Evolutionary conservation across 2,888 invertebrate species (phyloP).

Genomic region (Germaria angustata): DNA sequence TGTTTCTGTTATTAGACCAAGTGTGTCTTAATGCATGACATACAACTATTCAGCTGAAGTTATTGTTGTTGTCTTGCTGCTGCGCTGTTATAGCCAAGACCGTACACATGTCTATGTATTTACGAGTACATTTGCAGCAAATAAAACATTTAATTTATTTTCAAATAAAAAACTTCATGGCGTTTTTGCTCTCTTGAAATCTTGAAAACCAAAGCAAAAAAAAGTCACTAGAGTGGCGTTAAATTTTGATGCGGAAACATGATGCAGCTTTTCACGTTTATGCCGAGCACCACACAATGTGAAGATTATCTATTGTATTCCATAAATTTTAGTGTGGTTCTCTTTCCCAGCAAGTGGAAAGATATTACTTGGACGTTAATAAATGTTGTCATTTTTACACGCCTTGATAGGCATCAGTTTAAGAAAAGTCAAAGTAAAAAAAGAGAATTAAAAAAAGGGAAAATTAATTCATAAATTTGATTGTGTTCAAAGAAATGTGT

Average conservation of each 20-base stretch:
- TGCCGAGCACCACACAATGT: background rate
- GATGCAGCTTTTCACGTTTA: conserved; percentile 63
- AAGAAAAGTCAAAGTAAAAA: background rate
- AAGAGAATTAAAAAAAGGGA: background rate
- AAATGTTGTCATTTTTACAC: conserved; percentile 75
- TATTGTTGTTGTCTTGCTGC: background rate
- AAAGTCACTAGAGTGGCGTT: conserved; percentile 34
- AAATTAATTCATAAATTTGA: conserved; percentile 31
- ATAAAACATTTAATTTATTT: conserved; percentile 17
- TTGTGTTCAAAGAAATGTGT: conserved; percentile 69
- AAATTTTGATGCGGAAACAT: conserved; percentile 66
- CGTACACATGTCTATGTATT: no score
- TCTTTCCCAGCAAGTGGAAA: background rate
- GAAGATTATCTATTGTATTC: conserved; percentile 8
- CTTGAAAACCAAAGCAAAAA: background rate
- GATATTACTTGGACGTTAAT: conserved; percentile 31
- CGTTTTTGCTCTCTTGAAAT: background rate
- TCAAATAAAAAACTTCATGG: conserved; percentile 15
- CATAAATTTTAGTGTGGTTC: conserved; percentile 22
- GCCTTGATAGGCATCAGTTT: conserved; percentile 71
- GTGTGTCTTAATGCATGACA: conserved; percentile 19
- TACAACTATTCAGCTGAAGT: background rate
- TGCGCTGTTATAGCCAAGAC: background rate
- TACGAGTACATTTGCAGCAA: background rate
- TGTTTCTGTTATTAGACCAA: no score